Evolutionary conservation across 2,888 invertebrate species (phyloP).

Genomic region (Uloborus plumipes): DNA sequence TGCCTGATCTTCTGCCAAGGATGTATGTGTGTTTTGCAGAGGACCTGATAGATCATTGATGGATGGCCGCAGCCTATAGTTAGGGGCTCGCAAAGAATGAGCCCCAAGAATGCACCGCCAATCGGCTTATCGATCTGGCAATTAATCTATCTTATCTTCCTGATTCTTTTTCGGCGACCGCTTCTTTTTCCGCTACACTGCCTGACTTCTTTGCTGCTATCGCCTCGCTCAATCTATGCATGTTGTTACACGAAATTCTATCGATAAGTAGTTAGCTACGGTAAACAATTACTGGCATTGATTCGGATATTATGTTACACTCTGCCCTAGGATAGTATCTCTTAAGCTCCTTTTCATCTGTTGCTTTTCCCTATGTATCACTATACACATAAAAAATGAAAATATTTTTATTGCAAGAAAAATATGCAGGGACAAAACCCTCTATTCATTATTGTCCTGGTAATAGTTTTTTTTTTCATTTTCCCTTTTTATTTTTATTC

Average conservation of each 20-base stretch:
- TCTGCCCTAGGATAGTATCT: not conserved
- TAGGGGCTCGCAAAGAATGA: constrained; percentile 52
- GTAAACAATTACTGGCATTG: constrained; percentile 47
- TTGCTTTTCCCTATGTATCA: too few species aligned
- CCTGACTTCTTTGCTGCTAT: constrained; percentile 44
- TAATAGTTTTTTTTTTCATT: too few species aligned
- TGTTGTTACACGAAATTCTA: constrained; percentile 45
- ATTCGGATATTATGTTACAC: constrained; percentile 43
- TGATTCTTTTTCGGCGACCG: constrained; percentile 23
- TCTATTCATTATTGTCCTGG: too few species aligned
- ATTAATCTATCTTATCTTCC: constrained; percentile 54
- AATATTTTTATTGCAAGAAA: too few species aligned
- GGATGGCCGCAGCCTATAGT: constrained; percentile 57
- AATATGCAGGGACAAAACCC: too few species aligned
- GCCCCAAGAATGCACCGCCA: constrained; percentile 52
- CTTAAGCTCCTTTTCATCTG: too few species aligned
- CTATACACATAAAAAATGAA: too few species aligned
- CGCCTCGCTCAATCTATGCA: constrained; percentile 46
- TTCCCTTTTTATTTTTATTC: too few species aligned
- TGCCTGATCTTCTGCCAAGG: constrained; percentile 37
- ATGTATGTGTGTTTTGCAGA: constrained; percentile 36
- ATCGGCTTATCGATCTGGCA: constrained; percentile 58
- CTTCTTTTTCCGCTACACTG: constrained; percentile 37
- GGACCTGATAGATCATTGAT: constrained; percentile 59
- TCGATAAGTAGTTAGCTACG: constrained; percentile 39